Evolutionary conservation across 2,113 vertebrate genomes (phyloP), one percentile per base, ranked within the genome.

Genomic region (Myotis davidii): DNA sequence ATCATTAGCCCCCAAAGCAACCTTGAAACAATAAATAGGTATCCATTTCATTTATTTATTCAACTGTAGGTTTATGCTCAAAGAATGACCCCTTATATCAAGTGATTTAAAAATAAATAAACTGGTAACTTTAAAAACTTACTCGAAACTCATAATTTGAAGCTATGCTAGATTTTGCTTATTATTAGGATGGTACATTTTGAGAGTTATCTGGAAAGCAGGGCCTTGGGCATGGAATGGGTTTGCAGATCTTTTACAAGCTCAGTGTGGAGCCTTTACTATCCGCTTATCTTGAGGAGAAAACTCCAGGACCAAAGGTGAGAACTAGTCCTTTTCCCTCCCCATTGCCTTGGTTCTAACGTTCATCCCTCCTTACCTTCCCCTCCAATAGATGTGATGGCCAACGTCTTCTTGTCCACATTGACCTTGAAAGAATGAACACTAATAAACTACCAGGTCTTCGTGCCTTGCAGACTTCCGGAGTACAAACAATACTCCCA

Each of bases 41-140:
- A 45, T 87, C n/a, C 56, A 4, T 77, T 59, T 72, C 52, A 83
- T 42, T 81, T 94, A 52, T 79, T 94, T 95, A 90, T 81, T 81
- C 64, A 73, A 85, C 29, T 94, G 4, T 0, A 67, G 16, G 27
- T 88, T 25, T 54, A 9, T 64, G 50, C 37, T 77, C 21, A 67
- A 79, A 79, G 34, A 70, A 14, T 37, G 34, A 83, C 2, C 3
- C 3, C 23, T 12, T 74, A 67, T 20, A 73, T 65, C 82, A 83
- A 42, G 81, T 86, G 52, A 76, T 65, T 79, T 27, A 17, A 32
- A 25, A 73, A 86, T 73, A 39, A 27, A 11, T 2, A 6, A 7
- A 64, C 14, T 27, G 27, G 27, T 29, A 48, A 16, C 74, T 88
- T 85, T 59, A 37, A 72, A 94, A 94, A 61, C 23, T 27, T 52